These are phyloP conservation scores for Microchirus variegatus DNA, from an alignment of 2,797 vertebrate genomes.

Conservation along the genomic window DNA sequence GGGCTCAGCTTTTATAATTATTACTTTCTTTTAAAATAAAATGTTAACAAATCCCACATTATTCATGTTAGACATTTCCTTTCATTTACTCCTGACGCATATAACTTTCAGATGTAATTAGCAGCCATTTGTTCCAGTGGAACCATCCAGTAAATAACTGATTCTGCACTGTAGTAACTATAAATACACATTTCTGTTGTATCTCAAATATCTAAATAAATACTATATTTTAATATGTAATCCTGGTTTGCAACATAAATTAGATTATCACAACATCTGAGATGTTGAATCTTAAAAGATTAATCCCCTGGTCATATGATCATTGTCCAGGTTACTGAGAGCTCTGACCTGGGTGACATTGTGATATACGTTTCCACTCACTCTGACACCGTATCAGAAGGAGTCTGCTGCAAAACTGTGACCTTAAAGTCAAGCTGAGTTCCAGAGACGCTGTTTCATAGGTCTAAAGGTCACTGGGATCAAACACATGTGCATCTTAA, in stretches of 20 bases:
- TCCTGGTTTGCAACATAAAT: too few species aligned
- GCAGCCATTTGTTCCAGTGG: not conserved
- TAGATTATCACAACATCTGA: too few species aligned
- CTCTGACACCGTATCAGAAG: not conserved
- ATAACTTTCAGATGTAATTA: not conserved
- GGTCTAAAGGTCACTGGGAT: too few species aligned
- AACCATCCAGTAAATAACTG: not conserved
- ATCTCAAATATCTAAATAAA: too few species aligned
- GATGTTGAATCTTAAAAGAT: too few species aligned
- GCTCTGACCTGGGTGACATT: not conserved
- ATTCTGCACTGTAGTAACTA: too few species aligned
- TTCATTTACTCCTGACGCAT: not conserved
- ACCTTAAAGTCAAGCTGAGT: not conserved
- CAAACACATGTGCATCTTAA: too few species aligned
- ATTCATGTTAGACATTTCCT: not conserved
- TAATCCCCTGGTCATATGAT: not conserved
- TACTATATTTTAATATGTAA: too few species aligned
- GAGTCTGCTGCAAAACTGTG: not conserved
- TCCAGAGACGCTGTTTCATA: not conserved
- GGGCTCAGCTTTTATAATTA: not conserved
- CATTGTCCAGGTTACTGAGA: conserved; percentile 7
- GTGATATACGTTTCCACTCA: conserved; percentile 1
- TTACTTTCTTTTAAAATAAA: not conserved
- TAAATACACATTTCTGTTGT: not conserved
- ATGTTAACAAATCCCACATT: not conserved